A percentile compares a stretch with the other conserved stretches of the same genome.
These are phyloP conservation scores for Dromaius novaehollandiae DNA, from an alignment of 2,113 vertebrate species.

Conservation along the genomic window DNA sequence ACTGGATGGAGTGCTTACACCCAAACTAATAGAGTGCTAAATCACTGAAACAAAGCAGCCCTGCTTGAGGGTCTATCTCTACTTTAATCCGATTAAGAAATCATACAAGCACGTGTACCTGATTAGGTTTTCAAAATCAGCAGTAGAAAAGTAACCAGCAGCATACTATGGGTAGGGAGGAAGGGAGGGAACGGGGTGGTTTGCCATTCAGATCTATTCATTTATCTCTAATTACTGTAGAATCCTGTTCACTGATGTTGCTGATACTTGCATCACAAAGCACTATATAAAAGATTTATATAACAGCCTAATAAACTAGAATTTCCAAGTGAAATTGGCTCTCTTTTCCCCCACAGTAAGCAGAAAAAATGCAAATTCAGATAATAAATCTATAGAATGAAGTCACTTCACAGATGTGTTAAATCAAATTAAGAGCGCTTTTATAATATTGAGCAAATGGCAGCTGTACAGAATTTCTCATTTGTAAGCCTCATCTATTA, in stretches of 20 bases:
- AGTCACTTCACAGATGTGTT: constrained; percentile 60
- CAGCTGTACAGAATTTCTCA: constrained; percentile 56
- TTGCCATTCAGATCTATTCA: not conserved
- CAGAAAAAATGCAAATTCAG: constrained; percentile 56
- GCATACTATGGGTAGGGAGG: not conserved
- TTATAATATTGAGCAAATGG: constrained; percentile 65
- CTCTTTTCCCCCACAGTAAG: not conserved
- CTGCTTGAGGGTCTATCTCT: not conserved
- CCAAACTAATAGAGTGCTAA: not conserved
- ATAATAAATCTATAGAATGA: constrained; percentile 64
- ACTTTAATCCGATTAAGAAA: not conserved
- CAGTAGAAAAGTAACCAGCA: not conserved
- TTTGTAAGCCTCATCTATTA: constrained; percentile 59
- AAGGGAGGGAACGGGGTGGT: not conserved
- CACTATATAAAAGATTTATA: constrained; percentile 8
- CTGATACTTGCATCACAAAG: constrained; percentile 14
- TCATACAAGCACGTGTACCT: not conserved
- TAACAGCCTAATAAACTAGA: constrained; percentile 26
- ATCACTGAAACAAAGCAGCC: not conserved
- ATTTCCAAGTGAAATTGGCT: constrained; percentile 12
- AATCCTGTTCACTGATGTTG: not conserved
- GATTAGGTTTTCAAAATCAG: not conserved
- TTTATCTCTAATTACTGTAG: not conserved
- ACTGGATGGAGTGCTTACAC: not conserved
- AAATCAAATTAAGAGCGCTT: constrained; percentile 61